Percentiles rank a stretch among this genome's conserved stretches.
Evolutionary conservation across 2,797 vertebrate genomes (phyloP).

Genomic region (Sebastes goodei): DNA sequence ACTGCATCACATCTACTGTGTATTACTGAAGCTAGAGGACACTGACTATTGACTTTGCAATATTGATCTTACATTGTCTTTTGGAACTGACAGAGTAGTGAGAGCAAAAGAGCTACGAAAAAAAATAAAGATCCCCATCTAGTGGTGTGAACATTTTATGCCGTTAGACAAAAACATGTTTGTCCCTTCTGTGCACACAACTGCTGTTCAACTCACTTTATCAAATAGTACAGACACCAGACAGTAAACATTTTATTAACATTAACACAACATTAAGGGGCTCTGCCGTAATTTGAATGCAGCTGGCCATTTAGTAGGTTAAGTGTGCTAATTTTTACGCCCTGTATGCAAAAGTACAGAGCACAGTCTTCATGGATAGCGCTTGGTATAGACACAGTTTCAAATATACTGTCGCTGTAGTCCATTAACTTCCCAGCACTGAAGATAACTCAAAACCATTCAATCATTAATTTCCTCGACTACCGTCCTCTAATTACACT

Average conservation of each 20-base stretch:
- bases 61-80: background rate
- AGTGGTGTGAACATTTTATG: conserved; percentile 49
- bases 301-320: background rate
- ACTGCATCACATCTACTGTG: background rate
- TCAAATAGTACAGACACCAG: background rate
- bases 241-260: background rate
- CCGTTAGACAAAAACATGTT: background rate
- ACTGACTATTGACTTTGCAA: background rate
- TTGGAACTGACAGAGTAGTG: background rate
- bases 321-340: background rate
- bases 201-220: background rate
- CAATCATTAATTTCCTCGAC: background rate
- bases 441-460: background rate
- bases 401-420: background rate
- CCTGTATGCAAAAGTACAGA: background rate
- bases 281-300: background rate
- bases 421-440: background rate
- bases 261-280: background rate
- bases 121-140: conserved; percentile 56
- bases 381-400: background rate
- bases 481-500: background rate
- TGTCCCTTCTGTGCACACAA: background rate
- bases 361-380: background rate
- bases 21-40: background rate
- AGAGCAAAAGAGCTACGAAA: background rate